phyloP scores from a whole-genome alignment of 2,797 vertebrate genomes.

The Chloroceryle inda region DNA sequence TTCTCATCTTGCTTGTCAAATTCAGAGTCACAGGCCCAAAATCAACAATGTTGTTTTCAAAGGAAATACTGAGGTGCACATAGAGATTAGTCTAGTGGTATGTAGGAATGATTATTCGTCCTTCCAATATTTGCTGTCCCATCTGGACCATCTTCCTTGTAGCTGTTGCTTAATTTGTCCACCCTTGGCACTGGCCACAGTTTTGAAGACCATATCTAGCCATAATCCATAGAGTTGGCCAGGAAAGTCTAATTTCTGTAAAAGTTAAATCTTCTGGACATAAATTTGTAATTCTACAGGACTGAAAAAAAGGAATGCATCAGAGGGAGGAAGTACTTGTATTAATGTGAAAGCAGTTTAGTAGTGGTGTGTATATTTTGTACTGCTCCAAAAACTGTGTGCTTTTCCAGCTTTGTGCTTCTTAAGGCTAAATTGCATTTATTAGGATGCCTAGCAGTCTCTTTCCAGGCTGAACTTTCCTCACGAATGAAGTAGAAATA shows the following conservation, averaged over 20 bases:
- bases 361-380: background rate
- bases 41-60: background rate
- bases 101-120: background rate
- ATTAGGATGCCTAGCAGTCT: background rate
- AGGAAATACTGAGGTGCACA: background rate
- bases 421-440: background rate
- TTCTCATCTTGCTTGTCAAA: background rate
- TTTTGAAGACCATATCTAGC: background rate
- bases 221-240: background rate
- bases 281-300: background rate
- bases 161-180: background rate
- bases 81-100: background rate
- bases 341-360: background rate
- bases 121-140: background rate
- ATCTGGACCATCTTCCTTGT: background rate
- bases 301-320: background rate
- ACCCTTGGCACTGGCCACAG: background rate
- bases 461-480: background rate
- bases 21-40: background rate
- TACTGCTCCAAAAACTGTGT: background rate
- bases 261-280: background rate
- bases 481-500: background rate
- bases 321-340: background rate
- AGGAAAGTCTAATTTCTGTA: background rate
- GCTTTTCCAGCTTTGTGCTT: background rate